These are phyloP conservation scores for Drosophila seguyi DNA, from an alignment of 1,140 invertebrate genomes.

Conservation along the genomic window DNA sequence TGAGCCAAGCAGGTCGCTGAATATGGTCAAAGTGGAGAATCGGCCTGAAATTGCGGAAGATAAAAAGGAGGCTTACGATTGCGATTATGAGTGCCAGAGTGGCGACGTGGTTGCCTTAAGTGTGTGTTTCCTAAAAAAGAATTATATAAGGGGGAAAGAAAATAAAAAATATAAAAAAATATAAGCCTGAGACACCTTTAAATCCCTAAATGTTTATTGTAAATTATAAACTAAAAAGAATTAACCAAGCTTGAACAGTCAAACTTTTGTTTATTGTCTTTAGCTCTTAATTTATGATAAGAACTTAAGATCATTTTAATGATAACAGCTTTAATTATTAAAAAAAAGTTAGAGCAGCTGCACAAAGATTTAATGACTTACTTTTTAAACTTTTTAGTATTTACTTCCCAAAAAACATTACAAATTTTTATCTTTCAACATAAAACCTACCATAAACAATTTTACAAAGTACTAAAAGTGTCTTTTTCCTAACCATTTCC, in stretches of 20 bases:
- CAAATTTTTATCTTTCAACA: fast-evolving
- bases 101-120: constrained; percentile 1
- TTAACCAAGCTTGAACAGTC: neutral
- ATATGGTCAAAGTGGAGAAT: constrained; percentile 13
- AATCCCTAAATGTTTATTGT: neutral
- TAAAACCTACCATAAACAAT: neutral
- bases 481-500: neutral
- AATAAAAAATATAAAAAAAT: neutral
- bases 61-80: constrained; percentile 11
- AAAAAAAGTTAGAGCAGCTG: too few species aligned
- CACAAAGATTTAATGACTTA: too few species aligned
- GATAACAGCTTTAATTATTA: too few species aligned
- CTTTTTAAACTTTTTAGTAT: neutral
- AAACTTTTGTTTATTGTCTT: neutral
- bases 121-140: constrained; percentile 9
- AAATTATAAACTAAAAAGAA: neutral
- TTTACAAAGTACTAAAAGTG: neutral
- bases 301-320: neutral
- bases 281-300: neutral
- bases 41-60: constrained; percentile 31
- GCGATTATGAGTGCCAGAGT: constrained; percentile 4
- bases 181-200: neutral
- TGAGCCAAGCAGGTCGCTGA: constrained; percentile 17
- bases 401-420: neutral
- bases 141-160: neutral